Percentiles rank a stretch among this genome's conserved stretches.
These are phyloP conservation scores for Drosophila kanapiae DNA, from an alignment of 1,140 invertebrate genomes.

Conservation along the genomic window DNA sequence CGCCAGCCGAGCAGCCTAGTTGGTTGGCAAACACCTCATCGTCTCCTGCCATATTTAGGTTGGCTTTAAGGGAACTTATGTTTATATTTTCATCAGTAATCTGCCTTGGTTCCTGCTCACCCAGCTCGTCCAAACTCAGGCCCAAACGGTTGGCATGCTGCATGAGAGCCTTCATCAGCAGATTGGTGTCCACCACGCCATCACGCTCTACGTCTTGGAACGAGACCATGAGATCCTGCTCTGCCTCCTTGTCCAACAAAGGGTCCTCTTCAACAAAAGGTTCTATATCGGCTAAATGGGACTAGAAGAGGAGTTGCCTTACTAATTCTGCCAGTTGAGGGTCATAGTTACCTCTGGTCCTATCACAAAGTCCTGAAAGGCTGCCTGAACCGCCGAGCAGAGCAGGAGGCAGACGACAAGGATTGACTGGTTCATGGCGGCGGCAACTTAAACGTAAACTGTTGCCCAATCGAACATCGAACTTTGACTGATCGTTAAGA, in stretches of 20 bases:
- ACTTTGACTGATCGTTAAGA: constrained; percentile 44
- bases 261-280: constrained; percentile 5
- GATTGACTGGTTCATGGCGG: constrained; percentile 35
- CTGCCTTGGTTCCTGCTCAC: constrained; percentile 11
- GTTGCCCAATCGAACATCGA: constrained; percentile 31
- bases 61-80: not conserved
- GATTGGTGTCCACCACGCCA: constrained; percentile 42
- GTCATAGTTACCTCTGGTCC: constrained; percentile 30
- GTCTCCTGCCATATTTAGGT: constrained; percentile 1
- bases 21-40: constrained; percentile 6
- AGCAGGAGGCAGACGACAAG: constrained; percentile 36
- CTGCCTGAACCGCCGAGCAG: constrained; percentile 16
- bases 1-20: not conserved
- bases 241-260: not conserved
- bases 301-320: not conserved
- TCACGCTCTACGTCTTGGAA: constrained; percentile 37
- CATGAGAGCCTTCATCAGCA: constrained; percentile 44
- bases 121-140: constrained; percentile 53
- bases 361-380: constrained; percentile 71
- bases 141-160: constrained; percentile 63
- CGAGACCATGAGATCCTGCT: constrained; percentile 9
- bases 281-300: not conserved
- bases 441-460: not conserved
- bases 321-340: too few relatives aligned
- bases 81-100: not conserved